phyloP scores from a whole-genome alignment of 2,888 invertebrate genomes.

The Ariolimax columbianus region DNA sequence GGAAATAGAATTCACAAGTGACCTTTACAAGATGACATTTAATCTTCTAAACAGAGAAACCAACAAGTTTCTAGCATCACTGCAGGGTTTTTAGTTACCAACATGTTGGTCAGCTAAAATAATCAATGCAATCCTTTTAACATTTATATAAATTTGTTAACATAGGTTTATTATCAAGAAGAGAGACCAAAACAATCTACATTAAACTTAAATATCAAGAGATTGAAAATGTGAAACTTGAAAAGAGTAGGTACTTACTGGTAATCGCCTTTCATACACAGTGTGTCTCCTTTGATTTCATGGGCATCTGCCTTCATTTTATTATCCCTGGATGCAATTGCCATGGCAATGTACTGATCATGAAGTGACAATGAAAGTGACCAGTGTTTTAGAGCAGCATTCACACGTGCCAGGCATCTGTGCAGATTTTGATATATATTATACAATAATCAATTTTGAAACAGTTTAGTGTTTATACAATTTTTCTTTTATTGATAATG shows the following conservation, averaged over 20 bases:
- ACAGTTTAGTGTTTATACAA: no score
- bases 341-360: constrained; percentile 71
- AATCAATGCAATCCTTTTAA: neutral
- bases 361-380: constrained; percentile 70
- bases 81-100: no score
- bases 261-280: constrained; percentile 67
- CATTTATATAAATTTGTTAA: neutral
- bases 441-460: no score
- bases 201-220: neutral
- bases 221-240: neutral
- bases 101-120: neutral
- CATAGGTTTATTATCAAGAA: neutral
- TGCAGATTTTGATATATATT: neutral
- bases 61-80: no score
- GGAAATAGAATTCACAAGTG: no score
- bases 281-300: constrained; percentile 74
- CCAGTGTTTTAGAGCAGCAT: constrained; percentile 71
- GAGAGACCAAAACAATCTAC: neutral
- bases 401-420: constrained; percentile 71
- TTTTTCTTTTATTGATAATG: no score
- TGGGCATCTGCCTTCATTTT: constrained; percentile 67
- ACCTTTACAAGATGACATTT: no score
- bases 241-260: constrained; percentile 58
- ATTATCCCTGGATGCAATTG: constrained; percentile 62
- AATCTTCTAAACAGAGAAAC: no score